Evolutionary conservation across 2,888 invertebrate species (phyloP), one percentile per base, ranked within the genome.

Genomic region (Phlogophora meticulosa): DNA sequence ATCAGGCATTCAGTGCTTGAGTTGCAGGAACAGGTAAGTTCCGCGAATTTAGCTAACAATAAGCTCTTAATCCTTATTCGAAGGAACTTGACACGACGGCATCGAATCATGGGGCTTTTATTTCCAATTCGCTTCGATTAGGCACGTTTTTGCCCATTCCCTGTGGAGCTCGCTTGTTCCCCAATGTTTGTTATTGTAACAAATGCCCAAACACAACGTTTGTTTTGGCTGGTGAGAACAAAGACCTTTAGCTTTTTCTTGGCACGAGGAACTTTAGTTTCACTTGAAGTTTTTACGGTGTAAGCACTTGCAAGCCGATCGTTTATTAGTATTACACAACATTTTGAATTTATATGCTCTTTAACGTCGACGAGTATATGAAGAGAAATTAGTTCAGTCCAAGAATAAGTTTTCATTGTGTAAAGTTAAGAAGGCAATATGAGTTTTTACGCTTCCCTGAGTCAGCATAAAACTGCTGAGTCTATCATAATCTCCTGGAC

Each of bases 211-310:
- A 93, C 93, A 91, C 82, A 81, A 80, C 87, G 89, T 91, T 91
- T 94, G 94, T 94, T 95, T 94, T 94, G 94, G 92, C 94, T 93
- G 87, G 85, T 78, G 84, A 91, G 92, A 94, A 95, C 94, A 94
- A 94, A 93, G 93, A 91, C 87, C 87, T 89, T 91, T 87, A 86
- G 86, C 82, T 89, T 89, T 91, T 90, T 87, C 88, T 87, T 85
- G 82, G 83, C 88, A 84, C 82, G 80, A 79, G 80, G 76, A 83
- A 87, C 85, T 89, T 88, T 87, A 85, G 87, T 86, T 87, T 86
- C 81, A 87, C 90, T 91, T 89, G 87, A 91, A 92, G 90, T 92
- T 93, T 92, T 92, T 91, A 92, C 84, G 85, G 86, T 82, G 88
- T 85, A 81, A 88, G 87, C 87, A 82, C 85, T 88, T 82, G 83